phyloP scores from a whole-genome alignment of 2,797 vertebrate genomes.

The Chrysocyon brachyurus region DNA sequence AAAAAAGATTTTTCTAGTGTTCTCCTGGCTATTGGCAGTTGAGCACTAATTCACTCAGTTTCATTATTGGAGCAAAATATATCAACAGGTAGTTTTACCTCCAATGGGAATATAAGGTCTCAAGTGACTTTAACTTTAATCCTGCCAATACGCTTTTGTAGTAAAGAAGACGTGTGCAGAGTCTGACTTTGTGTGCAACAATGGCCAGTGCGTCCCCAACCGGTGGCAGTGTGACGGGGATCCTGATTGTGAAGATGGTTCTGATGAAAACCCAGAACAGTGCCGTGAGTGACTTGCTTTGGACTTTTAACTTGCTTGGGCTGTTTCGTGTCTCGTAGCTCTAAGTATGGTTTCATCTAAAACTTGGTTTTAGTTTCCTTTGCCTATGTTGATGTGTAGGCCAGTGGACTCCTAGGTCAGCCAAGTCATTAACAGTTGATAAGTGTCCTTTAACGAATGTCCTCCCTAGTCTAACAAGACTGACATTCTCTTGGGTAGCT shows the following conservation, averaged over 20 bases:
- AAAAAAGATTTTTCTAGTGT: background rate
- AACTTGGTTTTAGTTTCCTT: slow-evolving; percentile 37
- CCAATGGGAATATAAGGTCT: background rate
- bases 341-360: slow-evolving; percentile 15
- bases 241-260: slow-evolving; percentile 96
- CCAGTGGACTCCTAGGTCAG: slow-evolving; percentile 68
- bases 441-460: slow-evolving; percentile 32
- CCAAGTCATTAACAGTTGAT: slow-evolving; percentile 44
- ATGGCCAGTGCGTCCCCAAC: slow-evolving; percentile 96
- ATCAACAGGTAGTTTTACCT: background rate
- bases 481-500: slow-evolving; percentile 85
- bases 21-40: background rate
- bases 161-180: slow-evolving; percentile 95
- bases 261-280: slow-evolving; percentile 95
- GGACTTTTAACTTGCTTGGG: background rate
- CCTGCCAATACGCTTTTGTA: slow-evolving; percentile 82
- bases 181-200: slow-evolving; percentile 95
- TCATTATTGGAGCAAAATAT: background rate
- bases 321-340: slow-evolving; percentile 17
- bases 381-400: slow-evolving; percentile 43
- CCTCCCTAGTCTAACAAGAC: slow-evolving; percentile 70
- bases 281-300: slow-evolving; percentile 94
- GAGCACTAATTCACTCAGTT: background rate
- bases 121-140: slow-evolving; percentile 13
- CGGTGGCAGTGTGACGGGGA: slow-evolving; percentile 99